These are phyloP conservation scores for Timandra comae DNA, from an alignment of 2,888 invertebrate species.

Conservation along the genomic window DNA sequence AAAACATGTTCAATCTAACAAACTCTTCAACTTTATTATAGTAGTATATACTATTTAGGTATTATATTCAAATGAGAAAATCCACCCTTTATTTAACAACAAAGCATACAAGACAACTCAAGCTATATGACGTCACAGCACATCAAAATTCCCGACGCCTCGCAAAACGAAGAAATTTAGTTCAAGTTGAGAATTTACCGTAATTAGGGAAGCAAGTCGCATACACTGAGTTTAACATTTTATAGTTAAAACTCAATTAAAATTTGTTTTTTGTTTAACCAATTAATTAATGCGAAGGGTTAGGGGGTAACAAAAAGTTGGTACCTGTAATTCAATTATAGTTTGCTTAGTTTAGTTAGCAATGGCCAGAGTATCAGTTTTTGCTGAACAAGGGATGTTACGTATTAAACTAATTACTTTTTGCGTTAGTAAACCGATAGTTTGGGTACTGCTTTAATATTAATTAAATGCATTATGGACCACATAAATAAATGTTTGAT, in stretches of 20 bases:
- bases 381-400: constrained; percentile 19
- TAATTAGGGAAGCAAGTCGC: constrained; percentile 21
- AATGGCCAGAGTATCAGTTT: constrained; percentile 12
- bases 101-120: too few species aligned
- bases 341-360: constrained; percentile 32
- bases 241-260: constrained; percentile 21
- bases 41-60: too few species aligned
- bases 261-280: constrained; percentile 18
- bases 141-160: too few species aligned
- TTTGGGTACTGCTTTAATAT: too few species aligned
- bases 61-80: too few species aligned
- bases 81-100: too few species aligned
- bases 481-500: too few species aligned
- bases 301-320: constrained; percentile 18
- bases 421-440: constrained; percentile 1
- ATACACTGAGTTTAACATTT: constrained; percentile 21
- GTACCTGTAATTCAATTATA: constrained; percentile 47
- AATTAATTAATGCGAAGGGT: constrained; percentile 26
- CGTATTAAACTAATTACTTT: constrained; percentile 19
- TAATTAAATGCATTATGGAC: too few species aligned
- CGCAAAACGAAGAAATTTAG: constrained; percentile 16
- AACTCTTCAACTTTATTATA: too few species aligned
- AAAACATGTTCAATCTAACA: too few species aligned
- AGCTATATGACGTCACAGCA: too few species aligned
- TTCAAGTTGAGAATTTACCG: constrained; percentile 8